These are phyloP conservation scores for Diplodus puntazzo DNA, from an alignment of 2,797 vertebrate species.

Conservation along the genomic window DNA sequence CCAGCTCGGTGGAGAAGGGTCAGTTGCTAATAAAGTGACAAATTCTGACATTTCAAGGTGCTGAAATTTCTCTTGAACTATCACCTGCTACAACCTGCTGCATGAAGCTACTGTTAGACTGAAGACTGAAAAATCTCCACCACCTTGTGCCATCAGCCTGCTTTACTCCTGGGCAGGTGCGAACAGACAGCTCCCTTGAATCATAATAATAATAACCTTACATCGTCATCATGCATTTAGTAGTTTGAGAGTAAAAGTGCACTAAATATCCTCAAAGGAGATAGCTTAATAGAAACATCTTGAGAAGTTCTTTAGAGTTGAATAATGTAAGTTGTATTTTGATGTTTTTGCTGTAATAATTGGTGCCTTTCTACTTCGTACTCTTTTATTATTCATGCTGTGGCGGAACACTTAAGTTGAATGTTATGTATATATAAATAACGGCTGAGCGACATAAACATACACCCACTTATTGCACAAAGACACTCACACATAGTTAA, in stretches of 20 bases:
- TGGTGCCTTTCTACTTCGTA: constrained; percentile 9
- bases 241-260: background rate
- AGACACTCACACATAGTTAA: constrained; percentile 13
- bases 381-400: constrained; percentile 44
- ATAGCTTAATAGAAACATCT: constrained; percentile 7
- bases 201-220: constrained; percentile 11
- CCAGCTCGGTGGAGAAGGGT: too few species aligned
- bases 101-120: too few species aligned
- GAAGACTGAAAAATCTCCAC: background rate
- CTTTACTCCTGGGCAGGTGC: constrained; percentile 6
- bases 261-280: constrained; percentile 8
- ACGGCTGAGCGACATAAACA: background rate
- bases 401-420: constrained; percentile 15
- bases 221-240: background rate
- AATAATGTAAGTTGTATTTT: constrained; percentile 18
- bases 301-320: constrained; percentile 36
- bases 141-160: background rate
- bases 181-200: constrained; percentile 22
- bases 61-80: too few species aligned
- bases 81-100: too few species aligned
- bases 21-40: too few species aligned
- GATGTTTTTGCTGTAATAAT: constrained; percentile 23
- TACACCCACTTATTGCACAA: constrained; percentile 2
- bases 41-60: too few species aligned
- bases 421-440: constrained; percentile 10